phyloP scores from a whole-genome alignment of 2,797 vertebrate species.

The Dromococcyx pavoninus region DNA sequence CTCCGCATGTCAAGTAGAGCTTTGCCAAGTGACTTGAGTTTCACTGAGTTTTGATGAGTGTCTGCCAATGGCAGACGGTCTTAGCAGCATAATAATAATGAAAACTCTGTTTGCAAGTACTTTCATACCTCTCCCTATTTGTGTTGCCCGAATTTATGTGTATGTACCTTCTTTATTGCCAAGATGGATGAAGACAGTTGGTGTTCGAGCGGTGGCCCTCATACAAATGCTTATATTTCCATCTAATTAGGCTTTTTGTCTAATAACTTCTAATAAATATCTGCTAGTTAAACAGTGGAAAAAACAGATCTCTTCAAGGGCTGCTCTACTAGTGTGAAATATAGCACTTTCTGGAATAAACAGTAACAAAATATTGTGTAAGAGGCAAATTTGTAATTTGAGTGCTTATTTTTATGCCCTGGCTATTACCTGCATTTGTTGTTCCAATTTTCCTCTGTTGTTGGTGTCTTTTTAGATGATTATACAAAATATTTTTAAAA shows the following conservation, averaged over 20 bases:
- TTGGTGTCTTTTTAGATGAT: background rate
- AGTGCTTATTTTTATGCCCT: background rate
- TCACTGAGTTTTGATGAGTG: background rate
- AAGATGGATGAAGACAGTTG: background rate
- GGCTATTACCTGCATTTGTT: background rate
- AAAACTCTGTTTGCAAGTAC: background rate
- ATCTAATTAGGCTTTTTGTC: background rate
- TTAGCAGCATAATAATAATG: background rate
- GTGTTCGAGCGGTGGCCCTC: rapidly evolving
- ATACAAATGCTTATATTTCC: background rate
- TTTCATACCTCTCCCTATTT: background rate
- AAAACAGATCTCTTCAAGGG: background rate
- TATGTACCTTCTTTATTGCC: rapidly evolving
- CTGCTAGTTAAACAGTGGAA: background rate
- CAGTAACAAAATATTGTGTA: background rate
- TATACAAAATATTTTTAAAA: background rate
- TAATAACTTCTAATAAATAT: background rate
- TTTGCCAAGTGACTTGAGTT: background rate
- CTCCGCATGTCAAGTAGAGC: background rate
- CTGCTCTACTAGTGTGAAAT: background rate
- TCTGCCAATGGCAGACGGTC: background rate
- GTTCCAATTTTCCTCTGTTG: background rate
- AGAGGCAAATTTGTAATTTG: background rate
- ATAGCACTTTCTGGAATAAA: background rate
- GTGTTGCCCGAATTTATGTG: background rate